Percentiles rank a stretch among this genome's conserved stretches.
These are phyloP conservation scores for Macrosteles quadrilineatus DNA, from an alignment of 1,140 invertebrate species.

Conservation along the genomic window DNA sequence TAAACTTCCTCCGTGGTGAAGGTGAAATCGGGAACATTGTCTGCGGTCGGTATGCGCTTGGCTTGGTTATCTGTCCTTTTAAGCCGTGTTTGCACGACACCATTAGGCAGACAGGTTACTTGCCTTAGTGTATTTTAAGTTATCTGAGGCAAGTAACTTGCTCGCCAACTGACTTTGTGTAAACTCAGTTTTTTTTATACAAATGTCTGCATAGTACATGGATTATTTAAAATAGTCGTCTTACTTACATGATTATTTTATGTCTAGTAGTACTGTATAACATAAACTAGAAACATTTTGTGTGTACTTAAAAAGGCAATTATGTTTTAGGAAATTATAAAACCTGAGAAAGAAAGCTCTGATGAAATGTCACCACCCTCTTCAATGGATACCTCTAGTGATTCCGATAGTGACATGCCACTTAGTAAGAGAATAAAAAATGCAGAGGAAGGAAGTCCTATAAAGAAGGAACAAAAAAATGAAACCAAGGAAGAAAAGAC, in stretches of 20 bases:
- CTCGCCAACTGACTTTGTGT: too few species aligned
- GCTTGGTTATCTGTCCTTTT: too few species aligned
- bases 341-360: conserved; percentile 16
- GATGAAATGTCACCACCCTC: conserved; percentile 29
- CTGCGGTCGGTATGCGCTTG: too few species aligned
- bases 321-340: conserved; percentile 12
- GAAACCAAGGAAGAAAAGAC: not conserved
- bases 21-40: too few species aligned
- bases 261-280: not conserved
- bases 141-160: too few species aligned
- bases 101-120: too few species aligned
- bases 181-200: too few species aligned
- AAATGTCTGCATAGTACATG: too few species aligned
- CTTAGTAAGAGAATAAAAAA: not conserved
- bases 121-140: too few species aligned
- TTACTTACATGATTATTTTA: not conserved
- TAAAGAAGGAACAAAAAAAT: not conserved
- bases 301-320: not conserved
- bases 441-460: not conserved
- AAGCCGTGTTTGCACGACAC: too few species aligned
- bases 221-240: not conserved
- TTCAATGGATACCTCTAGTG: conserved; percentile 16
- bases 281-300: not conserved
- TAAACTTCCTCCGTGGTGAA: too few species aligned
- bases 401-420: conserved; percentile 19